Base-by-base conservation (phyloP, 2,113 vertebrate species). In the Scytalopus superciliaris region DNA sequence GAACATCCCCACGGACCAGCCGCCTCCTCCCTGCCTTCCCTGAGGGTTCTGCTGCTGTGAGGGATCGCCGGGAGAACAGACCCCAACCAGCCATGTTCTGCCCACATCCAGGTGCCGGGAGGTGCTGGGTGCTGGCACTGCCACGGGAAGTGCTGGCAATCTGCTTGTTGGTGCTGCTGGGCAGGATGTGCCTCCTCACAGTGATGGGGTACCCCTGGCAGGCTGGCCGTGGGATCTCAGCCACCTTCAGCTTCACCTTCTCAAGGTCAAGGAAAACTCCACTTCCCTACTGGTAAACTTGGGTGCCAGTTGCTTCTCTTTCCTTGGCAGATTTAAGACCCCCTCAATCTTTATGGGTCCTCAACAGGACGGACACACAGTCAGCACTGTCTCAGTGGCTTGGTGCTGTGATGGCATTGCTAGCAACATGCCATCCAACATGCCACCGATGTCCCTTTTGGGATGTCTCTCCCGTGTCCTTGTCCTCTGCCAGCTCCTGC, bases 371-470 rank as follows among this genome's bases (percentile, higher is more conserved):
- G 16, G 42, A 23, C 2, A 3, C 1, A 0, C 33, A 8, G 53
- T 22, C 64, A n/a, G 44, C 69, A 14, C 19, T 7, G 1, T 18
- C 59, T 10, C 1, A 1, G 50, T 17, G 7, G 5, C 50, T 60
- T 55, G 13, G 60, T 47, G 37, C 56, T 15, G 12, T 2, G 3
- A 28, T 4, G 21, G 44, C 3, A 4, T 15, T 82, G 4, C 3
- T 4, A 0, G 6, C 10, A 2, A 7, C 2, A 1, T 5, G 1
- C 33, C 70, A 40, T 25, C 75, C 82, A 2, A 7, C 2, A 1
- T 5, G 1, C 33, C 70, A 40, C 21, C 75, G 75, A 7, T 2
- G 1, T 17, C 56, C 57, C 77, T 68, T 75, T 23, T 2, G 35
- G 94, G 33, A 47, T 60, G 57, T 24, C 27, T 74, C n/a, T 45